Evolutionary conservation across 2,113 vertebrate genomes (phyloP), one percentile per base, ranked within the genome.

Genomic region (Galbula dea): DNA sequence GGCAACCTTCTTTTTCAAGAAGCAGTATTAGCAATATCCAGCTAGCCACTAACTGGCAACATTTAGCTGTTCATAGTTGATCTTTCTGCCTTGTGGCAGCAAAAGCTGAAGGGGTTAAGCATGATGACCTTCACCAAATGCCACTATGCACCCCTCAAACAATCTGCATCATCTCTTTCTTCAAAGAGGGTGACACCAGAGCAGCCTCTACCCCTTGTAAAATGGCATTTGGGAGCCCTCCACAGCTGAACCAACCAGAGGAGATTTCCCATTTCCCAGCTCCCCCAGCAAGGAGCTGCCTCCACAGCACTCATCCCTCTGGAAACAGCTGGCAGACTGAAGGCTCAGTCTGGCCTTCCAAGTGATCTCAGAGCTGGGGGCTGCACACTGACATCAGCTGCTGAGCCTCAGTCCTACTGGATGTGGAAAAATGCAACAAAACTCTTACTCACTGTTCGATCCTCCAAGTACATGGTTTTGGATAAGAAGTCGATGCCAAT

Each of bases 401-500:
- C 67, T 46, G 46, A 49, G 46, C 69, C 58, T 75, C 65, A 5
- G 82, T 85, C 48, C 68, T 93, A 86, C 52, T 59, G 86, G 94
- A 95, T 96, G 45, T 6, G 58, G 95, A 86, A 68, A 49, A 91
- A 97, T 97, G 52, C 48, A 59, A 59, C 13, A 24, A 48, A 68
- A 48, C 34, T 57, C 93, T 94, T 97, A 98, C 99, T 99, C 98
- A 99, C 99, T 98, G 99, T 99, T 98, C 99, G 98, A 98, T 99
- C 99, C 97, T 99, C 99, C 96, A 99, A 98, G 93, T 99, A 99
- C 99, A 99, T 99, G 62, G 99, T 99, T 99, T 99, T 99, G 34
- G 99, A 99, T 97, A 99, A 98, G 98, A 99, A 99, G 97, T 99
- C 99, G 69, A 99, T 99, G 98, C 99, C 99, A 98, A 99, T 99